Conservation (phyloP, 2,888 invertebrate genomes). For the Machimus atricapillus region DNA sequence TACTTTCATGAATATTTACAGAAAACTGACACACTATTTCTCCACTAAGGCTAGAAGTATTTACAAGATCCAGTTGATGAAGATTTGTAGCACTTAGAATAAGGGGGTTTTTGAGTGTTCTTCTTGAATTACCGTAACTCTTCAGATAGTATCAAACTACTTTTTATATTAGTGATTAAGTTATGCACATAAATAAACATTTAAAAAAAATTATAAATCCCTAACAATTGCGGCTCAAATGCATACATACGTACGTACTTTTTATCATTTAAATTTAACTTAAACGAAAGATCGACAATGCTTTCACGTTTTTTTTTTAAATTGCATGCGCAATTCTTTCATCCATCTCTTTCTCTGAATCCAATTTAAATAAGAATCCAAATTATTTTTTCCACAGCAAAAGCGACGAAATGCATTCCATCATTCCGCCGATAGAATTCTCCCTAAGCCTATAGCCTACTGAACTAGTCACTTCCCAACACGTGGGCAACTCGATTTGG, state of each 20-base stretch:
- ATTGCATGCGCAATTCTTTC: slow-evolving; percentile 10
- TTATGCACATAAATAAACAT: slow-evolving; percentile 40
- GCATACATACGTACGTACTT: slow-evolving; percentile 31
- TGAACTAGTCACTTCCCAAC: slow-evolving; percentile 7
- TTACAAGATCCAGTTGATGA: slow-evolving; percentile 21
- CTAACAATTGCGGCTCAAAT: slow-evolving; percentile 25
- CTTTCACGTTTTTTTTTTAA: neutral
- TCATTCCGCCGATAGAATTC: neutral
- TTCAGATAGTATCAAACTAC: slow-evolving; percentile 27
- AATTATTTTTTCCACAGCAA: neutral
- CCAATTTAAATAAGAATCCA: slow-evolving; percentile 7
- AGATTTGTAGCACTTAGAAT: slow-evolving; percentile 26
- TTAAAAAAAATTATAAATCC: slow-evolving; percentile 12
- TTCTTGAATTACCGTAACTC: slow-evolving; percentile 17
- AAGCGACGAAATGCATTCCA: neutral
- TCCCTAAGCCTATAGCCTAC: neutral
- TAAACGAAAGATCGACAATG: slow-evolving; percentile 15
- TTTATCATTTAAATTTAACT: slow-evolving; percentile 5
- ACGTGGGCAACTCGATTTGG: neutral
- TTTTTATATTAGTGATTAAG: slow-evolving; percentile 21
- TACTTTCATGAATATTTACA: slow-evolving; percentile 46
- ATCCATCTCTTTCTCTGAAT: neutral
- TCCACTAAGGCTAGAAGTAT: slow-evolving; percentile 27
- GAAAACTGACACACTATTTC: slow-evolving; percentile 43
- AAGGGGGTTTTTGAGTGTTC: slow-evolving; percentile 14